Evolutionary conservation across 2,797 vertebrate genomes (phyloP).

Genomic region (Coilia nasus): DNA sequence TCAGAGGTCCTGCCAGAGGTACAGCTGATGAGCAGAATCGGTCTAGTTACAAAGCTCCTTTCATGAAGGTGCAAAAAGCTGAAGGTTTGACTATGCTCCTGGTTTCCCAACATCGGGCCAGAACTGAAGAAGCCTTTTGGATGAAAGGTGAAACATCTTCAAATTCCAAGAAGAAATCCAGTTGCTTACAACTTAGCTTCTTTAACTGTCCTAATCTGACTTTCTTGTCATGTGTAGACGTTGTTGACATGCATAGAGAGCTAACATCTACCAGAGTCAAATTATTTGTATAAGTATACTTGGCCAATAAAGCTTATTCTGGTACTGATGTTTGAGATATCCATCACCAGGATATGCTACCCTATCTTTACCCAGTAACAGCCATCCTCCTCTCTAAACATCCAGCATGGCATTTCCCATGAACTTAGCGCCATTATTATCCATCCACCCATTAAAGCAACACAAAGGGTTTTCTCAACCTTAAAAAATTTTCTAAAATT

Average conservation of each 20-base stretch:
- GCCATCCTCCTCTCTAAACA: conserved; percentile 40
- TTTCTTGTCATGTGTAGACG: conserved; percentile 44
- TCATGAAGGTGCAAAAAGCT: neutral
- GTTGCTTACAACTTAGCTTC: too few relatives aligned
- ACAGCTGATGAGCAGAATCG: neutral
- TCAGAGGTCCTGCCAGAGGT: neutral
- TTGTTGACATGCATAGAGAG: too few relatives aligned
- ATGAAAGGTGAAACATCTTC: too few relatives aligned
- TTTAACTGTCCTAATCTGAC: conserved; percentile 48
- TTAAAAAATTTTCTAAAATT: too few relatives aligned
- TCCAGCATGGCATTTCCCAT: neutral
- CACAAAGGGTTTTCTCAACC: too few relatives aligned
- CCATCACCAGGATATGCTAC: conserved; percentile 45
- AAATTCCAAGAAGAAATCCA: too few relatives aligned
- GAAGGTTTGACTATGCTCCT: neutral
- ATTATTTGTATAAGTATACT: too few relatives aligned
- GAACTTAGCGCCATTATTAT: neutral
- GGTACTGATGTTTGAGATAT: too few relatives aligned
- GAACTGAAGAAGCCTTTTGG: too few relatives aligned
- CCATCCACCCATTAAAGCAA: neutral
- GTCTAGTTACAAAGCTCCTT: neutral
- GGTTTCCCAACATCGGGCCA: too few relatives aligned
- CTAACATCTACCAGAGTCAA: too few relatives aligned
- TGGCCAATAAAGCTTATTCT: too few relatives aligned
- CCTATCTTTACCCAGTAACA: conserved; percentile 45